Conservation (phyloP, 2,113 vertebrate genomes). For the Hydrochoerus hydrochaeris region DNA sequence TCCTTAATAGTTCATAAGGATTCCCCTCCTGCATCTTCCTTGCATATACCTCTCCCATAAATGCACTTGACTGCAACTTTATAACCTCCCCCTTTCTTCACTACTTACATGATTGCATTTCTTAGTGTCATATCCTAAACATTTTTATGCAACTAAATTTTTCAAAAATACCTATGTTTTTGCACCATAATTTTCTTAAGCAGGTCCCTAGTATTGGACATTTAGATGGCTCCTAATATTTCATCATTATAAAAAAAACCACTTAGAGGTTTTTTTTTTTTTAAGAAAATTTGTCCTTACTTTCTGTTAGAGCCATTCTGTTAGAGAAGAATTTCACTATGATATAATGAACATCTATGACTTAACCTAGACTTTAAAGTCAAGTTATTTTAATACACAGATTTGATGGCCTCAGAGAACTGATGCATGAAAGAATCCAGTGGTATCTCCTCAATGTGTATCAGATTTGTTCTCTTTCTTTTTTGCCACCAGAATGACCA, state of each 20-base stretch:
- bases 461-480: not conserved
- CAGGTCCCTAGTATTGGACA: not conserved
- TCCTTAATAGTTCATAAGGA: not conserved
- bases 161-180: not conserved
- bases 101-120: not conserved
- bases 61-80: not conserved
- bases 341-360: not conserved
- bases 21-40: not conserved
- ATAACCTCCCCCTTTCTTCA: not conserved
- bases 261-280: not conserved
- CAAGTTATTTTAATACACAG: not conserved
- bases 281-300: not conserved
- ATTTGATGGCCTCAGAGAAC: not conserved
- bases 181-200: not conserved
- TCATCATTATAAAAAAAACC: not conserved
- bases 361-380: not conserved
- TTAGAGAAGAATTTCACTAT: slow-evolving; percentile 29
- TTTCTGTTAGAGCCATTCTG: not conserved
- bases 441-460: not conserved
- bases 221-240: slow-evolving; percentile 8
- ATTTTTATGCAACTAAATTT: not conserved
- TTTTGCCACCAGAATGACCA: not conserved
- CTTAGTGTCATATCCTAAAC: not conserved
- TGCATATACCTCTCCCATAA: not conserved
- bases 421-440: not conserved